Evolutionary conservation across 2,888 invertebrate genomes (phyloP).

Genomic region (Cancer borealis): DNA sequence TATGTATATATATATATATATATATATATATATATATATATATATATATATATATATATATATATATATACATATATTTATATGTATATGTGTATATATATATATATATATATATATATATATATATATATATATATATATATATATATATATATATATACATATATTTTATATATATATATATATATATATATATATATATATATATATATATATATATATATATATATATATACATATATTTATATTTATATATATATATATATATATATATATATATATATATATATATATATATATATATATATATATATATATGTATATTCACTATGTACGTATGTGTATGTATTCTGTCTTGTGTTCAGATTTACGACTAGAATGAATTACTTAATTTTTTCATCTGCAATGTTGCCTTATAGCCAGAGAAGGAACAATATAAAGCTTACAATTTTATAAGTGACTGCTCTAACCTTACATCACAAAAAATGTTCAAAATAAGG

Average conservation of each 20-base stretch:
- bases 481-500: constrained; percentile 14
- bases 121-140: too few species aligned
- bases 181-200: not conserved
- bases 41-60: too few species aligned
- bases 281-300: constrained; percentile 8
- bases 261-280: constrained; percentile 7
- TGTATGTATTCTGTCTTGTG: not conserved
- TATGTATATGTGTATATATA: too few species aligned
- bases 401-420: constrained; percentile 11
- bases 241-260: constrained; percentile 3
- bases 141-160: too few species aligned
- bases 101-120: too few species aligned
- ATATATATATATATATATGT: constrained; percentile 1
- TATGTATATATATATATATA: too few species aligned
- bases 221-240: constrained; percentile 7
- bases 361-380: constrained; percentile 14
- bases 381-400: constrained; percentile 22
- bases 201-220: not conserved
- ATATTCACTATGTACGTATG: constrained; percentile 14
- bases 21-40: too few species aligned
- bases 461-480: not conserved
- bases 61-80: too few species aligned
- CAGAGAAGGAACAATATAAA: constrained; percentile 45
- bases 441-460: constrained; percentile 22
- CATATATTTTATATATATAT: too few species aligned